Base-by-base conservation (phyloP, 2,113 vertebrate genomes). In the Lampris megalopsis region DNA sequence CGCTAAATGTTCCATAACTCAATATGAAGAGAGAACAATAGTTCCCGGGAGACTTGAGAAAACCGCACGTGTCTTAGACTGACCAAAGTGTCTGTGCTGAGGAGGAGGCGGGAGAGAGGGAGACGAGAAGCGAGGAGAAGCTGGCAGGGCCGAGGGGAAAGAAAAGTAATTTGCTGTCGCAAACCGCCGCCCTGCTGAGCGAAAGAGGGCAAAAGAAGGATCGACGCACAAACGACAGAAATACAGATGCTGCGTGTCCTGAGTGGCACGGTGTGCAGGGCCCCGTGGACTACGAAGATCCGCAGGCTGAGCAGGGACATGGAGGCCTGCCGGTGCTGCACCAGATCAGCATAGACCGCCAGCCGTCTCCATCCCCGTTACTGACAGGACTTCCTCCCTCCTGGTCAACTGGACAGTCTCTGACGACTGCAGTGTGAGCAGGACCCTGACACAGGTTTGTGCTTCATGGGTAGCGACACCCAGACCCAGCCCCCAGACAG, bases 241-340 rank as follows among this genome's bases (percentile, higher is more conserved):
- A 77, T 64, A 52, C 40, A 45, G 9, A 6, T 24, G 4, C 45
- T 4, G 11, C 2, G 57, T 53, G 62, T 74, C 58, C 73, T 71
- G 61, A 78, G 59, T 47, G 63, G 62, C 71, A 68, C 2, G 10
- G 9, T 54, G 54, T 40, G 58, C 75, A 24, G 24, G 24, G 70
- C 3, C 59, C 61, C 48, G 11, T 40, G 40, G 9, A 10, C 45
- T 63, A 45, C 52, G 63, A 72, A 45, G 38, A 67, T 74, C 58
- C 69, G 56, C 53, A 63, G 59, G 73, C 67, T 65, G 24, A 24
- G 2, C 11, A 5, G 63, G 81, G 42, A 75, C 35, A 83, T 65
- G 57, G n/a, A 3, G 36, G 52, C 68, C 62, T 73, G 70, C 61
- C 59, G 68, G 50, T 65, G 7, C 9, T 69, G 78, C 24, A 24